These are phyloP conservation scores for Dasypolia templi DNA, from an alignment of 2,888 invertebrate genomes.

Conservation along the genomic window DNA sequence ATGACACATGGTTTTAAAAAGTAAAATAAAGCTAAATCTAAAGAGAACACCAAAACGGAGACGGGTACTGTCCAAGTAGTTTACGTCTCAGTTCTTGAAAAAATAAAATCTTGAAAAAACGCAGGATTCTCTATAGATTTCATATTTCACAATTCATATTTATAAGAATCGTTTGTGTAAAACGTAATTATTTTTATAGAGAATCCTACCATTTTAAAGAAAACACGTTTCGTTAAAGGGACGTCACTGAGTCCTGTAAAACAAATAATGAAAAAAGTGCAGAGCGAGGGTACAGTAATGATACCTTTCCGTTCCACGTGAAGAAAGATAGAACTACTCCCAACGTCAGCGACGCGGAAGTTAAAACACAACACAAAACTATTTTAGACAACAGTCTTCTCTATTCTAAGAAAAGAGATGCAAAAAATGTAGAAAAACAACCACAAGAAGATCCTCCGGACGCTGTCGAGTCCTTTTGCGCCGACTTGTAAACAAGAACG, in stretches of 20 bases:
- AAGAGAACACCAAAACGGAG: constrained; percentile 77
- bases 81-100: constrained; percentile 74
- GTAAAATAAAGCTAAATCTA: constrained; percentile 64
- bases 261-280: constrained; percentile 64
- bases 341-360: constrained; percentile 64
- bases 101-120: constrained; percentile 56
- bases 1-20: constrained; percentile 9
- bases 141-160: not conserved
- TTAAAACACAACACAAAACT: constrained; percentile 74
- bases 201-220: constrained; percentile 69
- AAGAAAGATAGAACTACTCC: constrained; percentile 66
- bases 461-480: constrained; percentile 77
- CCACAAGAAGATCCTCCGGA: constrained; percentile 73
- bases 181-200: constrained; percentile 55
- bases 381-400: constrained; percentile 75
- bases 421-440: constrained; percentile 71
- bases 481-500: constrained; percentile 89
- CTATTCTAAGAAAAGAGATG: constrained; percentile 72
- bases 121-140: constrained; percentile 71
- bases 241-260: constrained; percentile 72
- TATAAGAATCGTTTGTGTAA: not conserved
- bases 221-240: constrained; percentile 68
- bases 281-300: constrained; percentile 82
- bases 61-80: constrained; percentile 85
- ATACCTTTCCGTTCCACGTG: constrained; percentile 80